These are phyloP conservation scores for Adelges cooleyi DNA, from an alignment of 1,140 invertebrate species.

Conservation along the genomic window DNA sequence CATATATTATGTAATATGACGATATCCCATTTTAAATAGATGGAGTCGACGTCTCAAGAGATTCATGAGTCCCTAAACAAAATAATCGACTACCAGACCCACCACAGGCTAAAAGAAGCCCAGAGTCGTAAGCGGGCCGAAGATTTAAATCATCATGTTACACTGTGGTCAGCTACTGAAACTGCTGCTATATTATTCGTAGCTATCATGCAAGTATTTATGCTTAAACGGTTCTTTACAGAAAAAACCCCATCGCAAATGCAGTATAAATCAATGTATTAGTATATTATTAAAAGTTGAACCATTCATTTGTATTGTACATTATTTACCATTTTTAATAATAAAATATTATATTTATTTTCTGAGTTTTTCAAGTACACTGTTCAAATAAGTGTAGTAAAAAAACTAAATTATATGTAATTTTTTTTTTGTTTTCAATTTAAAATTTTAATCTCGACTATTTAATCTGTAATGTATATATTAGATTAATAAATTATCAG, in stretches of 20 bases:
- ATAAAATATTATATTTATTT: too few relatives aligned
- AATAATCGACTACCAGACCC: constrained; percentile 89
- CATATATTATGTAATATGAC: too few relatives aligned
- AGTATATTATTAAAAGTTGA: not conserved
- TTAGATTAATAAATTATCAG: too few relatives aligned
- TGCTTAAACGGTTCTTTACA: constrained; percentile 90
- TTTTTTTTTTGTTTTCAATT: too few relatives aligned
- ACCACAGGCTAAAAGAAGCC: constrained; percentile 87
- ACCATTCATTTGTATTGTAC: too few relatives aligned
- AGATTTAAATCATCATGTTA: constrained; percentile 84
- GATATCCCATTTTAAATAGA: too few relatives aligned
- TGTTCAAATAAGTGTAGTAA: too few relatives aligned
- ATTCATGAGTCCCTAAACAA: constrained; percentile 78
- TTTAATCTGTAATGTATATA: too few relatives aligned
- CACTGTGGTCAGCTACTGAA: constrained; percentile 85
- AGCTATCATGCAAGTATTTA: constrained; percentile 76
- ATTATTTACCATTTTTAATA: too few relatives aligned
- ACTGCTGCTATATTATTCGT: constrained; percentile 73
- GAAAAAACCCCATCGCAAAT: constrained; percentile 53
- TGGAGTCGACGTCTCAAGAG: constrained; percentile 80
- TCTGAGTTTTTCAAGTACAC: too few relatives aligned
- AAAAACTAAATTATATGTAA: too few relatives aligned
- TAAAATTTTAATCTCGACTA: too few relatives aligned
- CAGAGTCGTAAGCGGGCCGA: constrained; percentile 89
- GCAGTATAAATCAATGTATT: constrained; percentile 22